A percentile compares a stretch with the other conserved stretches of the same genome.
phyloP scores from a whole-genome alignment of 2,113 vertebrate species.

The Nestor notabilis region DNA sequence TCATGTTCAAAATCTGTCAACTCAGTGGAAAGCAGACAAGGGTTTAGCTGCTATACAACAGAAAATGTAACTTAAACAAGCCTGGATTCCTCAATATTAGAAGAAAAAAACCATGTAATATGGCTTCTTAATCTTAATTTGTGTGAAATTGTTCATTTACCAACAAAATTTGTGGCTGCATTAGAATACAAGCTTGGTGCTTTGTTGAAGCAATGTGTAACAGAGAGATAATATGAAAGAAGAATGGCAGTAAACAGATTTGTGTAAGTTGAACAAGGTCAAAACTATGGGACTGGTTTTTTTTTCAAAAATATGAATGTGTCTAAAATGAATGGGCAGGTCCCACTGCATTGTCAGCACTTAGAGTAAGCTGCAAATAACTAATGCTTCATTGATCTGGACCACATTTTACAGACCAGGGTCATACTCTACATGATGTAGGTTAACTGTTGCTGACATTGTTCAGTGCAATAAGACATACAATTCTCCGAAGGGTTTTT shows the following conservation, averaged over 20 bases:
- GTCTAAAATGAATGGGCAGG: neutral
- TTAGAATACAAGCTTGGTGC: neutral
- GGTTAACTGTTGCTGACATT: slow-evolving; percentile 9
- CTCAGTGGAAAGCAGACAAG: neutral
- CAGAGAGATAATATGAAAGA: neutral
- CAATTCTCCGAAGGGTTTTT: neutral
- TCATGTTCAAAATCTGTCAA: neutral
- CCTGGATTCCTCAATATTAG: neutral
- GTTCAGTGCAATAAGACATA: neutral
- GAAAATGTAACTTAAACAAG: neutral
- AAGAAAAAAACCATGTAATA: neutral
- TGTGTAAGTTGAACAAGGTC: neutral
- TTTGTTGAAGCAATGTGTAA: slow-evolving; percentile 13
- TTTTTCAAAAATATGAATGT: neutral
- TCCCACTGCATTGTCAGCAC: neutral
- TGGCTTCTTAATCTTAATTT: slow-evolving; percentile 20
- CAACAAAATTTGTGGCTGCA: neutral
- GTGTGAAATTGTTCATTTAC: slow-evolving; percentile 38
- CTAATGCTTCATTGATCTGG: slow-evolving; percentile 23
- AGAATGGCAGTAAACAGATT: neutral
- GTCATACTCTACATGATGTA: slow-evolving; percentile 1
- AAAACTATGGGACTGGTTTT: neutral
- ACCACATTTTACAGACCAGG: neutral
- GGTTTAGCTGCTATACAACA: neutral
- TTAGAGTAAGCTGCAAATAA: neutral